These are phyloP conservation scores for Propithecus perrieri DNA, from an alignment of 2,797 vertebrate genomes.

Conservation along the genomic window DNA sequence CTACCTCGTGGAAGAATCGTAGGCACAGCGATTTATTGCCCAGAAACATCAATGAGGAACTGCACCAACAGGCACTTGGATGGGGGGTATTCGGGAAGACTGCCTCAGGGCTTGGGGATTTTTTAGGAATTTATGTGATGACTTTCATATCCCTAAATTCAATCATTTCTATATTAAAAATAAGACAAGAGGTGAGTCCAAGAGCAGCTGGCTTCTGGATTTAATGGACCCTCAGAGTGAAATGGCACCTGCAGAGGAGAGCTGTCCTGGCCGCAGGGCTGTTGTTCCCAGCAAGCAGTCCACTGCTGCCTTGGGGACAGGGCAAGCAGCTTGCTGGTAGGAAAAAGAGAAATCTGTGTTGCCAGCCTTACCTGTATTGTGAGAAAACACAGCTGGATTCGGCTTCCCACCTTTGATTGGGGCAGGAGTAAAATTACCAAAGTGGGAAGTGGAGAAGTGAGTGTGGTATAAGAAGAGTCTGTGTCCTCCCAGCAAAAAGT, in stretches of 20 bases:
- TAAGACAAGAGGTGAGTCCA: background rate
- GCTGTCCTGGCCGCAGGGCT: background rate
- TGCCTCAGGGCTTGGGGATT: background rate
- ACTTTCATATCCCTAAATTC: background rate
- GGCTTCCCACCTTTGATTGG: background rate
- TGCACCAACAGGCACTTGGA: background rate
- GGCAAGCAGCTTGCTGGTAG: background rate
- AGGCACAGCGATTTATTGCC: background rate
- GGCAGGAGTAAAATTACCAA: constrained; percentile 18
- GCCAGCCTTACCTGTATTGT: background rate
- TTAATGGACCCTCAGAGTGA: background rate
- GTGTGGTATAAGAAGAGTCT: background rate
- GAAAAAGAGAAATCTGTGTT: constrained; percentile 18
- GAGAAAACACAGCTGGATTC: constrained; percentile 58
- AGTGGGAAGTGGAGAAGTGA: background rate
- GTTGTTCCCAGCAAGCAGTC: background rate
- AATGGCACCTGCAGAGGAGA: background rate
- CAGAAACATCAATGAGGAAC: background rate
- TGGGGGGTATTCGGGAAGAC: background rate
- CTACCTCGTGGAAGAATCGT: background rate
- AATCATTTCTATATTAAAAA: background rate
- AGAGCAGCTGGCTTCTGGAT: background rate
- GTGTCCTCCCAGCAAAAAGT: background rate
- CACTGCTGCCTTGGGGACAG: background rate
- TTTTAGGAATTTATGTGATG: background rate